A percentile compares a stretch with the other conserved stretches of the same genome.
Evolutionary conservation across 2,113 vertebrate genomes (phyloP).

Genomic region (Hyperopisus bebe): DNA sequence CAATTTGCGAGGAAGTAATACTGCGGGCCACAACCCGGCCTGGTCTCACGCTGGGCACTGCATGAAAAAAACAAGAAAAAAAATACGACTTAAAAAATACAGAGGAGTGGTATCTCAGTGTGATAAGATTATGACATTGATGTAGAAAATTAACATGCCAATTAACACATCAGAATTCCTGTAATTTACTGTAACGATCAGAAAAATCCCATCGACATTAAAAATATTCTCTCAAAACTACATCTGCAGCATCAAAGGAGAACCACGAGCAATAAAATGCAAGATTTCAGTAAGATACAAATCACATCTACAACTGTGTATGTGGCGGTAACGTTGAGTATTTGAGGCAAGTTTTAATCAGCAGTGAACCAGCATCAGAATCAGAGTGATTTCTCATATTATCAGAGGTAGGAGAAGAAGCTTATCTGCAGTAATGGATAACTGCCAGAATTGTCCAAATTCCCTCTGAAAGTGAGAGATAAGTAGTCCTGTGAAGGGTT

Average conservation of each 20-base stretch:
- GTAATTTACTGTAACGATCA: neutral
- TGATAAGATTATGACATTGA: neutral
- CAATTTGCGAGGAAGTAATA: conserved; percentile 78
- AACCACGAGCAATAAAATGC: neutral
- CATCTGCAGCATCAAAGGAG: neutral
- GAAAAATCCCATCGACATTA: neutral
- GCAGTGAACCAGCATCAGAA: neutral
- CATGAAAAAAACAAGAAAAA: conserved; percentile 37
- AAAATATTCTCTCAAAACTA: neutral
- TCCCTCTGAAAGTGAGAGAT: neutral
- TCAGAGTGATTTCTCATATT: neutral
- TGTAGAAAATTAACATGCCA: neutral
- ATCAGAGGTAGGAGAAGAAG: neutral
- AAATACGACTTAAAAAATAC: conserved; percentile 36
- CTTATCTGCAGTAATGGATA: neutral
- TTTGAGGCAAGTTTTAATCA: neutral
- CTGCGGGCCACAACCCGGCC: conserved; percentile 67
- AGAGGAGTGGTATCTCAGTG: neutral
- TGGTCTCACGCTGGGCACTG: conserved; percentile 77
- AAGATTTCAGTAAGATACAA: neutral
- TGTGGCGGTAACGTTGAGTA: neutral
- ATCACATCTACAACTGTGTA: neutral
- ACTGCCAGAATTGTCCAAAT: neutral
- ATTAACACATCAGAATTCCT: neutral
- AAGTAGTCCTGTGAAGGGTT: neutral